These are phyloP conservation scores for Ectobius pallidus DNA, from an alignment of 2,888 invertebrate species.

Conservation along the genomic window DNA sequence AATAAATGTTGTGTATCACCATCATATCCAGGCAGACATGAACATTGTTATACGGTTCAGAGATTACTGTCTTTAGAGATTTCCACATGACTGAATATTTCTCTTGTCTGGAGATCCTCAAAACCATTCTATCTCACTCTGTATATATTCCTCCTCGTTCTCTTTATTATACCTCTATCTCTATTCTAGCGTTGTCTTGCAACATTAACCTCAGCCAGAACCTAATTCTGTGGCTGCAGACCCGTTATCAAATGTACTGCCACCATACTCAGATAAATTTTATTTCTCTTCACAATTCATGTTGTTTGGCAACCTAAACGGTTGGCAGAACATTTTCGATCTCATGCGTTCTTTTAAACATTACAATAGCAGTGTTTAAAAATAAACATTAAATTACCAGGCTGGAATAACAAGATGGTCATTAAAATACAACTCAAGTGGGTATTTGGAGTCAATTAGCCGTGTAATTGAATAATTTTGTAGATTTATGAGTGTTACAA, in stretches of 20 bases:
- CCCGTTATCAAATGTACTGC: too few species aligned
- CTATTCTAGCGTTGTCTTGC: conserved; percentile 7
- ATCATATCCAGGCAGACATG: too few species aligned
- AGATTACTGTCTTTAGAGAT: neutral
- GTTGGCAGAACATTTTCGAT: too few species aligned
- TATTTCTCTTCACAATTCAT: neutral
- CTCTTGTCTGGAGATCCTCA: neutral
- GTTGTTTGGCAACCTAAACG: neutral
- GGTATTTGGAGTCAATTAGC: too few species aligned
- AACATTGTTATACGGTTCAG: neutral
- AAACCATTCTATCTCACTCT: neutral
- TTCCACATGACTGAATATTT: neutral
- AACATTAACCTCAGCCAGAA: conserved; percentile 12
- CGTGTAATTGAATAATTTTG: too few species aligned
- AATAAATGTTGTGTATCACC: neutral
- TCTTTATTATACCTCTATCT: neutral
- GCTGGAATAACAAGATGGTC: too few species aligned
- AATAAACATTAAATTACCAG: too few species aligned
- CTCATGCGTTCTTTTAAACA: too few species aligned
- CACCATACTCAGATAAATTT: too few species aligned
- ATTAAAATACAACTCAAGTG: too few species aligned
- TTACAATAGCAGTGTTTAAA: too few species aligned
- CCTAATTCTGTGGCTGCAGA: conserved; percentile 22
- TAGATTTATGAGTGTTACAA: too few species aligned
- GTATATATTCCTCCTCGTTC: neutral